A percentile compares a stretch with the other conserved stretches of the same genome.
phyloP scores from a whole-genome alignment of 2,113 vertebrate genomes.

The Dicaeum eximium region DNA sequence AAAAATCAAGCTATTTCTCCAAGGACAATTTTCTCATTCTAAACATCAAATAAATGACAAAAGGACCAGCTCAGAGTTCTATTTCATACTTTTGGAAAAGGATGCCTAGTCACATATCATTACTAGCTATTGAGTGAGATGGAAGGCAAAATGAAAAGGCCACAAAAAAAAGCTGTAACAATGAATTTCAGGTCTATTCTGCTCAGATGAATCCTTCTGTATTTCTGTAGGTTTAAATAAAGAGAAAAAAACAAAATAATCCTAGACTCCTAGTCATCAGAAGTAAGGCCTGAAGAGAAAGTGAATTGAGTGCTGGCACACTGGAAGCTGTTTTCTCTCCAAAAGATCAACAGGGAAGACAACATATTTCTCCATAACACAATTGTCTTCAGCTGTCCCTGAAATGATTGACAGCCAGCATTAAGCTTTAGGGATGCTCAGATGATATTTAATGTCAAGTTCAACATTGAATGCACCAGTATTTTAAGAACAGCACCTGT shows the following conservation, averaged over 20 bases:
- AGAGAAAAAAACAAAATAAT: background rate
- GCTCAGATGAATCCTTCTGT: background rate
- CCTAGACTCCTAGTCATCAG: background rate
- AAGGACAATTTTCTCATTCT: background rate
- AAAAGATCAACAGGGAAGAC: background rate
- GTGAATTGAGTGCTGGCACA: background rate
- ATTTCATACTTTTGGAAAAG: background rate
- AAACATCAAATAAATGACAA: background rate
- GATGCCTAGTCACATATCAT: background rate
- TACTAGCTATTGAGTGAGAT: background rate
- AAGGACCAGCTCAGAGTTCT: background rate
- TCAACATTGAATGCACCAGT: background rate
- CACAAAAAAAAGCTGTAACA: background rate
- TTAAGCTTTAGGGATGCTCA: background rate
- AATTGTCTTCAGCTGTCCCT: background rate
- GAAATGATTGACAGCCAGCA: background rate
- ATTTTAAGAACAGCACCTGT: constrained; percentile 35
- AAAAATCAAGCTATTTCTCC: background rate
- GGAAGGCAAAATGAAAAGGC: background rate
- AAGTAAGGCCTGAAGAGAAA: background rate
- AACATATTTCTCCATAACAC: background rate
- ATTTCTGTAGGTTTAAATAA: background rate
- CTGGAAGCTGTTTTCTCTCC: background rate
- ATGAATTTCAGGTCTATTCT: background rate
- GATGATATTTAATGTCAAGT: background rate